These are phyloP conservation scores for Todiramphus chloris DNA, from an alignment of 2,113 vertebrate genomes.

Conservation along the genomic window DNA sequence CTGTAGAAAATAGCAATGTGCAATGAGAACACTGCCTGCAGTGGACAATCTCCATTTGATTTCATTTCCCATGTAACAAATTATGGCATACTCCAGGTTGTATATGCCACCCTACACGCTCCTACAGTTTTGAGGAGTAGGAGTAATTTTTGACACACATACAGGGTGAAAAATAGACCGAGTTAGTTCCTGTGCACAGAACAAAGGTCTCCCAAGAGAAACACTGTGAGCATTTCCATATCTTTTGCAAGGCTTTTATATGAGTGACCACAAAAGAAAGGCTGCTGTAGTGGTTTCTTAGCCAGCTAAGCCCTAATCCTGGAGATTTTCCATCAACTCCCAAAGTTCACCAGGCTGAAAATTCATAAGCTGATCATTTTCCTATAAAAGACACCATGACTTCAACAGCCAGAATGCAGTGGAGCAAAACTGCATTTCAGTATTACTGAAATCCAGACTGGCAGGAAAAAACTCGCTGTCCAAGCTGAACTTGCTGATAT, in stretches of 20 bases:
- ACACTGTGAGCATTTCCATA: neutral
- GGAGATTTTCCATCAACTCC: neutral
- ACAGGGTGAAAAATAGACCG: neutral
- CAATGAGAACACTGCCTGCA: neutral
- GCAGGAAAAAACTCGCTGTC: neutral
- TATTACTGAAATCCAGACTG: neutral
- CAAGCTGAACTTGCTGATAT: neutral
- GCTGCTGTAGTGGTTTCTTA: neutral
- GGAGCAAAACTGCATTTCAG: neutral
- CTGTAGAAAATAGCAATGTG: rapidly evolving
- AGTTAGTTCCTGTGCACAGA: neutral
- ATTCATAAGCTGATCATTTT: neutral
- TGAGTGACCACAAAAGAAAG: neutral
- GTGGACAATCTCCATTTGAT: rapidly evolving
- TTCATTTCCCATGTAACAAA: neutral
- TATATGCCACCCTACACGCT: neutral
- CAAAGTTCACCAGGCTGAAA: neutral
- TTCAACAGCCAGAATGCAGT: neutral
- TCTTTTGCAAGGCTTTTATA: neutral
- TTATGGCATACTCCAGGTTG: neutral
- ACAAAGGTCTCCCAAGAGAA: neutral
- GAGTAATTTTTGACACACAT: neutral
- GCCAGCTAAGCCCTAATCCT: neutral
- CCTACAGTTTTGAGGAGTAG: neutral
- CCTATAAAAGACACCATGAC: neutral